Conservation (phyloP, 2,888 invertebrate species). For the Actias luna region DNA sequence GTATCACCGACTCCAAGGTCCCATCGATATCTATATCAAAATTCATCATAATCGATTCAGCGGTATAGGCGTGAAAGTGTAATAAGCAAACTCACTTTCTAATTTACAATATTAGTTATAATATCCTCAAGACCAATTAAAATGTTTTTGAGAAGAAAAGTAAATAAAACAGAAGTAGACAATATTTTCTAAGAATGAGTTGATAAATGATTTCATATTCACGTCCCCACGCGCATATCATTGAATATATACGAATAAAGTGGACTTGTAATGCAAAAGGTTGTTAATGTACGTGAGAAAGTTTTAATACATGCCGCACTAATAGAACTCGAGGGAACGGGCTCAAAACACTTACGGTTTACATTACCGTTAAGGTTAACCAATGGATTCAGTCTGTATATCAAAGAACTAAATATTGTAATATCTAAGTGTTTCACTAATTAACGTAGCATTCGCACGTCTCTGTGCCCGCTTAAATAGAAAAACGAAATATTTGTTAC, state of each 20-base stretch:
- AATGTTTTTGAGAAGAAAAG: not conserved
- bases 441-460: not conserved
- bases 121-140: too few species aligned
- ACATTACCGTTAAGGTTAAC: conserved; percentile 21
- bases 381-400: not conserved
- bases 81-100: too few species aligned
- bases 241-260: conserved; percentile 5
- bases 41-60: too few species aligned
- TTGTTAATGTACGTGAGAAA: conserved; percentile 58
- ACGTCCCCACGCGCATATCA: not conserved
- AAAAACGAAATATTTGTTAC: too few species aligned
- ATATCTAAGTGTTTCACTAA: too few species aligned
- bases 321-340: conserved; percentile 53
- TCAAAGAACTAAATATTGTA: not conserved
- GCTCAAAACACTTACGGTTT: conserved; percentile 23
- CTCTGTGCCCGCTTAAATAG: too few species aligned
- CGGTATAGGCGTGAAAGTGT: too few species aligned
- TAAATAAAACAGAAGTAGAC: not conserved
- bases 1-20: too few species aligned
- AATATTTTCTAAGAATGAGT: not conserved
- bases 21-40: too few species aligned
- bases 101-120: too few species aligned
- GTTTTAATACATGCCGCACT: conserved; percentile 64
- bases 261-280: conserved; percentile 36
- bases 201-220: not conserved